Percentiles rank a stretch among this genome's conserved stretches.
phyloP scores from a whole-genome alignment of 1,140 invertebrate genomes.

The Agrilus planipennis region DNA sequence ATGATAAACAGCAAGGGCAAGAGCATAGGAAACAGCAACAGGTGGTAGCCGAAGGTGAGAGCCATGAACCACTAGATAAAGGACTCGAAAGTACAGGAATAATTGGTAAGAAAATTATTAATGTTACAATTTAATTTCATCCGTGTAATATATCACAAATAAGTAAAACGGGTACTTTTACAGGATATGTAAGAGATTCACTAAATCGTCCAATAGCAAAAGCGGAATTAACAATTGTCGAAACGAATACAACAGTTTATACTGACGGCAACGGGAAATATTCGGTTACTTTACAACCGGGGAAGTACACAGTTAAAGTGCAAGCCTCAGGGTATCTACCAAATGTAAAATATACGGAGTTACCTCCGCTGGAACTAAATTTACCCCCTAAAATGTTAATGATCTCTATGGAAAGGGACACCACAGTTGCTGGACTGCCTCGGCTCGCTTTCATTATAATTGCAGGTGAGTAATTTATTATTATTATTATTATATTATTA shows the following conservation, averaged over 20 bases:
- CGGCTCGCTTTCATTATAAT: constrained; percentile 60
- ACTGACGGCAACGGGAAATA: constrained; percentile 46
- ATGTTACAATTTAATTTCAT: constrained; percentile 1
- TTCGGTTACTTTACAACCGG: constrained; percentile 40
- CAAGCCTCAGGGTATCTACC: constrained; percentile 42
- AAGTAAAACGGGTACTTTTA: no score
- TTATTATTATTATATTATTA: background rate
- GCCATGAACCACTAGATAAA: background rate
- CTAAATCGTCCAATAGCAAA: constrained; percentile 44
- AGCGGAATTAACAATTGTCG: constrained; percentile 41
- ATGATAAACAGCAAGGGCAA: no score
- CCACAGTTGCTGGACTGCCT: constrained; percentile 57
- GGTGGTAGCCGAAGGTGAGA: no score
- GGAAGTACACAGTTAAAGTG: constrained; percentile 43
- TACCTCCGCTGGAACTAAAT: constrained; percentile 33
- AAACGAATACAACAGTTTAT: constrained; percentile 31
- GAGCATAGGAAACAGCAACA: no score
- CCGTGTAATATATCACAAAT: no score
- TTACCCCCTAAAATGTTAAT: constrained; percentile 41
- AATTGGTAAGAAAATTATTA: no score
- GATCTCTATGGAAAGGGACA: constrained; percentile 52
- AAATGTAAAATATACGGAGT: constrained; percentile 39
- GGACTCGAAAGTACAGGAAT: background rate
- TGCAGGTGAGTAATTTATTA: constrained; percentile 38
- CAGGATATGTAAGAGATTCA: constrained; percentile 44